phyloP scores from a whole-genome alignment of 2,888 invertebrate genomes.

The Parnassius mnemosyne region DNA sequence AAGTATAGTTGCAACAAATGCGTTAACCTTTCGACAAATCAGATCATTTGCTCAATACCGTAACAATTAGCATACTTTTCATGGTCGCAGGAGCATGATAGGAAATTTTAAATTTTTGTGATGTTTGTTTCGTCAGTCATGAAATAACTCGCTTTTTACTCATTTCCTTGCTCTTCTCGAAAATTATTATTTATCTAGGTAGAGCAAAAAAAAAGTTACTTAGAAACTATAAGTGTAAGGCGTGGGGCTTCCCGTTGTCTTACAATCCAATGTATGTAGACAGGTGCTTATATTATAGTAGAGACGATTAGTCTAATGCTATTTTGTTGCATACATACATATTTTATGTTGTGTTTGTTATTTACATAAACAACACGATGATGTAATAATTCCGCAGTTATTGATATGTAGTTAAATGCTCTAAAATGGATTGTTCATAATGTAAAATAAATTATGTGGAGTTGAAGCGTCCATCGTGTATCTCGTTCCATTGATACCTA shows the following conservation, averaged over 20 bases:
- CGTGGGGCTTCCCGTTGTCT: constrained; percentile 25
- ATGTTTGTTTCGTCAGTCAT: constrained; percentile 9
- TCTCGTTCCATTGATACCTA: no score
- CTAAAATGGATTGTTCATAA: no score
- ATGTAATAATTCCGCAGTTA: no score
- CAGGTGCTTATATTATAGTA: background rate
- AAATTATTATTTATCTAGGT: constrained; percentile 1
- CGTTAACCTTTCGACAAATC: constrained; percentile 41
- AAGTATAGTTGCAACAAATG: constrained; percentile 28
- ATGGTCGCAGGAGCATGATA: constrained; percentile 48
- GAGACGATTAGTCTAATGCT: constrained; percentile 17
- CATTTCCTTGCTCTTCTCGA: background rate
- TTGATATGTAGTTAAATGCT: no score
- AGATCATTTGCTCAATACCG: constrained; percentile 50
- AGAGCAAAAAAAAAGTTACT: constrained; percentile 1
- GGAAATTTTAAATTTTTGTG: constrained; percentile 27
- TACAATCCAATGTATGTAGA: background rate
- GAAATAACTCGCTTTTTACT: constrained; percentile 29
- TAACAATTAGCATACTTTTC: constrained; percentile 61
- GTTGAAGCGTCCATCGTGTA: no score
- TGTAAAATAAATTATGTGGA: no score
- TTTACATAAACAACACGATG: no score
- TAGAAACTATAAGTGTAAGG: constrained; percentile 4
- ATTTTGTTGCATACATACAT: constrained; percentile 14
- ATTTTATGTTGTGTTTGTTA: background rate